Conservation (phyloP, 2,113 vertebrate species). For the Toxotes chatareus region DNA sequence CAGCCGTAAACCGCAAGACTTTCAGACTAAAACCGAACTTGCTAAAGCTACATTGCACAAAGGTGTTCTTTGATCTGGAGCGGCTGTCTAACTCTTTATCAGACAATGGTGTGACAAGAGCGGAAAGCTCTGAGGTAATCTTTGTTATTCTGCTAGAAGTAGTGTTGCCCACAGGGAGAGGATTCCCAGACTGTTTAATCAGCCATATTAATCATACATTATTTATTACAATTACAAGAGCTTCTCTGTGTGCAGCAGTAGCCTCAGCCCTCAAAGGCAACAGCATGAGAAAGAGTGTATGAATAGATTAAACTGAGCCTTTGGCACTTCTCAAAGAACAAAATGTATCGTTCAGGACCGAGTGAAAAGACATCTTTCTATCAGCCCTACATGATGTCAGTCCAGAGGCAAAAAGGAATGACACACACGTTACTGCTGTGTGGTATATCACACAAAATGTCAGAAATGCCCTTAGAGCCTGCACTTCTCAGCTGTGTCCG, state of each 20-base stretch:
- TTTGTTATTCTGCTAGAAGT: conserved; percentile 79
- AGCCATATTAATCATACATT: conserved; percentile 81
- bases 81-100: conserved; percentile 66
- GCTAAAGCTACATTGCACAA: conserved; percentile 36
- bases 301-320: conserved; percentile 74
- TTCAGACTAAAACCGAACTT: conserved; percentile 40
- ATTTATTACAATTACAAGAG: conserved; percentile 81
- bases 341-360: conserved; percentile 55
- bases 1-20: neutral
- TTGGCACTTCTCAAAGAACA: conserved; percentile 64
- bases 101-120: conserved; percentile 68
- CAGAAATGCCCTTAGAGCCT: conserved; percentile 33
- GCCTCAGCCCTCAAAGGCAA: conserved; percentile 67
- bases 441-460: conserved; percentile 48
- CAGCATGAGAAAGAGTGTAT: conserved; percentile 61
- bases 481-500: conserved; percentile 9
- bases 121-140: conserved; percentile 78
- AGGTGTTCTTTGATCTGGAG: conserved; percentile 74
- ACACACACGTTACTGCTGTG: conserved; percentile 6
- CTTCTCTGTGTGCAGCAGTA: conserved; percentile 61
- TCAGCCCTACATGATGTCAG: conserved; percentile 63
- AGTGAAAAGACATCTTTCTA: conserved; percentile 64
- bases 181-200: conserved; percentile 81
- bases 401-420: conserved; percentile 53
- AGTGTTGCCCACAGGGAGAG: conserved; percentile 68